Evolutionary conservation across 2,113 vertebrate genomes (phyloP).

Genomic region (Ptychochromis oligacanthus): DNA sequence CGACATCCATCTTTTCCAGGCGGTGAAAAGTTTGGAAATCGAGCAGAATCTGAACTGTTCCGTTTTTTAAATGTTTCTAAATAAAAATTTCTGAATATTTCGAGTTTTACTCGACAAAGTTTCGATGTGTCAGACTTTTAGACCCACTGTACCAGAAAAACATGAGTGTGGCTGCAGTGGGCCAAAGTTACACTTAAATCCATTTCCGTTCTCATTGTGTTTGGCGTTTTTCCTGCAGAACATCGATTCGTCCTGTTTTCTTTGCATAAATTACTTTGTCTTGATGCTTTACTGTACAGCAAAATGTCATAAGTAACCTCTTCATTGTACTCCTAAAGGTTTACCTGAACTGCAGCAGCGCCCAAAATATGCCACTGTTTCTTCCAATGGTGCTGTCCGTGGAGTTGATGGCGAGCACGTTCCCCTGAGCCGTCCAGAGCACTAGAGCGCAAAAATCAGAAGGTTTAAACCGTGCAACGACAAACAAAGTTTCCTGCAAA

Average conservation of each 20-base stretch:
- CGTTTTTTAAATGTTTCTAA: too few relatives aligned
- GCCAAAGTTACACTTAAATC: too few relatives aligned
- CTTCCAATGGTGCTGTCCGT: constrained; percentile 91
- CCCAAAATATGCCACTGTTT: constrained; percentile 98
- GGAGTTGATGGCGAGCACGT: constrained; percentile 93
- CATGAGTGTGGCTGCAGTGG: fast-evolving
- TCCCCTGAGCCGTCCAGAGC: constrained; percentile 98
- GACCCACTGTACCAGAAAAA: neutral
- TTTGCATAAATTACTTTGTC: too few relatives aligned
- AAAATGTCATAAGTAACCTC: too few relatives aligned
- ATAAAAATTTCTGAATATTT: too few relatives aligned
- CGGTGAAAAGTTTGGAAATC: neutral
- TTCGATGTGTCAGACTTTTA: neutral
- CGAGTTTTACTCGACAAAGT: neutral
- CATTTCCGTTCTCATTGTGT: too few relatives aligned
- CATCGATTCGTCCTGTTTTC: too few relatives aligned
- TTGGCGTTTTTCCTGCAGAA: too few relatives aligned
- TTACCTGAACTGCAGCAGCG: constrained; percentile 94
- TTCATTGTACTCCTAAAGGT: neutral
- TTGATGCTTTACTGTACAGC: too few relatives aligned
- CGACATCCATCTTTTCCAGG: neutral
- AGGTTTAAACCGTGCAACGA: neutral
- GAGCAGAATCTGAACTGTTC: neutral
- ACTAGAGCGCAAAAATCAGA: constrained; percentile 73
- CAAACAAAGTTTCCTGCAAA: neutral